phyloP scores from a whole-genome alignment of 2,113 vertebrate genomes.

The Lutjanus erythropterus region DNA sequence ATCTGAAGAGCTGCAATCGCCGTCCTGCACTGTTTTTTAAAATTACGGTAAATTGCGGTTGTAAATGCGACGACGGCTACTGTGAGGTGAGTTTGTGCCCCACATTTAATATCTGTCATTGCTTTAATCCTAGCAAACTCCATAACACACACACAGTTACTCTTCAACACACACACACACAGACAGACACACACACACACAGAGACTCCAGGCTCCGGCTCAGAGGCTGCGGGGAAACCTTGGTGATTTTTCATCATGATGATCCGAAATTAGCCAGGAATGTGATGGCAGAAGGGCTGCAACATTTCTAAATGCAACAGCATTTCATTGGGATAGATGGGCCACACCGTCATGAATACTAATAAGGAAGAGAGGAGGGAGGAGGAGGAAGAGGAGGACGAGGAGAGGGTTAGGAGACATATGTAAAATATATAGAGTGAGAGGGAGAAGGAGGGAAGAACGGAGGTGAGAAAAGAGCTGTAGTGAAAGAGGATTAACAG shows the following conservation, averaged over 20 bases:
- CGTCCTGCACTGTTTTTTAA: neutral
- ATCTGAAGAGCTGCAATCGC: neutral
- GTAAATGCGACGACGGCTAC: neutral
- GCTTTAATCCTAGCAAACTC: conserved; percentile 11
- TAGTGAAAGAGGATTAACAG: conserved; percentile 16
- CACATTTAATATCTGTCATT: conserved; percentile 31
- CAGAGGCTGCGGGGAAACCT: conserved; percentile 19
- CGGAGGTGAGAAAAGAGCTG: conserved; percentile 1
- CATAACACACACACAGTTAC: neutral
- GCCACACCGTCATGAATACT: conserved; percentile 50
- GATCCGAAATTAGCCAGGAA: conserved; percentile 66
- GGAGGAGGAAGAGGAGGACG: conserved; percentile 27
- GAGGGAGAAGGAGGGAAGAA: conserved; percentile 17
- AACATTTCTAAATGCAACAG: conserved; percentile 51
- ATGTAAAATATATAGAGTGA: conserved; percentile 31
- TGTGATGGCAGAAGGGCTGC: conserved; percentile 39
- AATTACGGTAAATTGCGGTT: conserved; percentile 2
- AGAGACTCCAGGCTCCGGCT: neutral
- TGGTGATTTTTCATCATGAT: conserved; percentile 68
- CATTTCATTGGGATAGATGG: conserved; percentile 51
- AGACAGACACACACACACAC: neutral
- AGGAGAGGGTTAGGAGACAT: conserved; percentile 21
- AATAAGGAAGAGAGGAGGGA: conserved; percentile 32
- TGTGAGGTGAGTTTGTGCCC: neutral
- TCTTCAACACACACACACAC: neutral